These are phyloP conservation scores for Sorex maritimensis DNA, from an alignment of 2,797 vertebrate species.

Conservation along the genomic window DNA sequence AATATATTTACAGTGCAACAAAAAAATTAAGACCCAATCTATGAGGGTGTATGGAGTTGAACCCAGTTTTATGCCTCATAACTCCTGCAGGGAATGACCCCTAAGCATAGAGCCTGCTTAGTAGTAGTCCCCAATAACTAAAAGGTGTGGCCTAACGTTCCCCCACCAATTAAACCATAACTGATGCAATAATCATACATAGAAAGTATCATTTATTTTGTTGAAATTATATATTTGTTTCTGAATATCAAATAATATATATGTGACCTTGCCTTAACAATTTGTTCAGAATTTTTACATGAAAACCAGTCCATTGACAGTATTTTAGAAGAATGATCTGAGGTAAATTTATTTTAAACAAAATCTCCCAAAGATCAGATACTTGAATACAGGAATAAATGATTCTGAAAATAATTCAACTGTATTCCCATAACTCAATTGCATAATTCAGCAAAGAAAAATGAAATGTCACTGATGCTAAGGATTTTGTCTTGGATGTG, in stretches of 20 bases:
- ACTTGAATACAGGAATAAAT: slow-evolving; percentile 63
- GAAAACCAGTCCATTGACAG: slow-evolving; percentile 52
- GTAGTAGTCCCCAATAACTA: too few species aligned
- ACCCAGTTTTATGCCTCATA: too few species aligned
- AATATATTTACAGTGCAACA: slow-evolving; percentile 22
- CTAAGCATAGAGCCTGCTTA: too few species aligned
- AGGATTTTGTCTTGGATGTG: not conserved
- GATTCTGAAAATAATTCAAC: slow-evolving; percentile 65
- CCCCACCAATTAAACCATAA: too few species aligned
- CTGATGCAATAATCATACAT: slow-evolving; percentile 11
- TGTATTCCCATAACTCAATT: not conserved
- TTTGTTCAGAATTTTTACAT: slow-evolving; percentile 48
- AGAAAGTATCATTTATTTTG: slow-evolving; percentile 57
- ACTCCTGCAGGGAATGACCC: too few species aligned
- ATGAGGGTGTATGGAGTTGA: too few species aligned
- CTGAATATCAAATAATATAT: slow-evolving; percentile 51
- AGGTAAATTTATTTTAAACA: slow-evolving; percentile 61
- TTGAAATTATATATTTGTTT: slow-evolving; percentile 57
- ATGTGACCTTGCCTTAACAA: slow-evolving; percentile 53
- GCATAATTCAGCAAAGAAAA: slow-evolving; percentile 65
- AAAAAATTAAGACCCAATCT: slow-evolving; percentile 15
- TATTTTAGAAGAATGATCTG: slow-evolving; percentile 56
- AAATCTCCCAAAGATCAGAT: slow-evolving; percentile 57
- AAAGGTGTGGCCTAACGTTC: too few species aligned
- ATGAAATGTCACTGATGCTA: slow-evolving; percentile 9